A percentile compares a stretch with the other conserved stretches of the same genome.
phyloP scores from a whole-genome alignment of 2,113 vertebrate genomes.

The Sarotherodon lohbergeri region DNA sequence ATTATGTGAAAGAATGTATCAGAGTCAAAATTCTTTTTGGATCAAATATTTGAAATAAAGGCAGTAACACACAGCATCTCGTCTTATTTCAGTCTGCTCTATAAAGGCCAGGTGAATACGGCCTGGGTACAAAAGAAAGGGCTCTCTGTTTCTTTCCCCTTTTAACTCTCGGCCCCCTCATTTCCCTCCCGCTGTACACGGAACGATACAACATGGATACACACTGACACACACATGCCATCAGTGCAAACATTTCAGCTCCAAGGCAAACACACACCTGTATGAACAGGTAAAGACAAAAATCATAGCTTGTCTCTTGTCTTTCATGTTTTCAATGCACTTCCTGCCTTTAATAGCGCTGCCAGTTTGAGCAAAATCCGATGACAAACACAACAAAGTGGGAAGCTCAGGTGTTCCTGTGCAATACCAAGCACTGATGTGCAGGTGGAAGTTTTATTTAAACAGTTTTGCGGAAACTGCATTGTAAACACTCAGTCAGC shows the following conservation, averaged over 20 bases:
- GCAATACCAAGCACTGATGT: neutral
- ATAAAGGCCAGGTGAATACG: conserved; percentile 14
- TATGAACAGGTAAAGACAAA: neutral
- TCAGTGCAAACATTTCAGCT: neutral
- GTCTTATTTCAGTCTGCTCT: neutral
- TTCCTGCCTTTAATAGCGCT: neutral
- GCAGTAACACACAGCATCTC: neutral
- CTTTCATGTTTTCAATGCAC: neutral
- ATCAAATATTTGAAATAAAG: neutral
- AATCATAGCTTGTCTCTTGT: neutral
- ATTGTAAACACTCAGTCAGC: neutral
- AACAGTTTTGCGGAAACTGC: neutral
- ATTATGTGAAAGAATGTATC: neutral
- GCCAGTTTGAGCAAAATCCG: neutral
- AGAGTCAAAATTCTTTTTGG: neutral
- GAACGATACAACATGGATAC: neutral
- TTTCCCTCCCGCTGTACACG: neutral
- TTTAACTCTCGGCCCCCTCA: neutral
- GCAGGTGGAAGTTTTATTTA: neutral
- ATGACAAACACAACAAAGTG: neutral
- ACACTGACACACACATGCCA: neutral
- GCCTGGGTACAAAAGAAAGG: conserved; percentile 1
- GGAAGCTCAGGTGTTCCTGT: conserved; percentile 13
- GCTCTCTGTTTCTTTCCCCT: conserved; percentile 7
- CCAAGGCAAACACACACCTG: conserved; percentile 5